Evolutionary conservation across 2,797 vertebrate species (phyloP).

Genomic region (Ctenopoma kingsleyae): DNA sequence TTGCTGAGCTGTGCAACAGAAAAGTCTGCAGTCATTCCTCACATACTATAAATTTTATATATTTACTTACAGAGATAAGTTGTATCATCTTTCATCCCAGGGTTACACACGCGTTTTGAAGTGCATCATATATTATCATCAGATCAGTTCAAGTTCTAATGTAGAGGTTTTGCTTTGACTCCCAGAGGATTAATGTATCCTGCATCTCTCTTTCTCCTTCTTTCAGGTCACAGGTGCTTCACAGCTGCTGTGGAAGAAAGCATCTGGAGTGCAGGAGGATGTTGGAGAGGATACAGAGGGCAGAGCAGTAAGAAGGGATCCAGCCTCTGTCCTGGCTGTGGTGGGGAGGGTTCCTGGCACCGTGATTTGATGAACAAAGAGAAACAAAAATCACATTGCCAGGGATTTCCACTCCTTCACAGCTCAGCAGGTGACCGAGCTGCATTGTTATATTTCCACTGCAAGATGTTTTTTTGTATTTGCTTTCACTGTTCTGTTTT

Average conservation of each 20-base stretch:
- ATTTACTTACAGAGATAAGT: constrained; percentile 21
- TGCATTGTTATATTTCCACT: constrained; percentile 29
- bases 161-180: constrained; percentile 26
- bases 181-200: constrained; percentile 24
- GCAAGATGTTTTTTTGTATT: constrained; percentile 24
- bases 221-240: constrained; percentile 72
- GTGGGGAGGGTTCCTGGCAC: constrained; percentile 90
- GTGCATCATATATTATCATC: constrained; percentile 34
- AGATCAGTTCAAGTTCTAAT: constrained; percentile 16
- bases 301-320: constrained; percentile 33
- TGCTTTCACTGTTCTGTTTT: constrained; percentile 1
- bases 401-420: constrained; percentile 90
- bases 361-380: constrained; percentile 89
- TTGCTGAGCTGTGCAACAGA: constrained; percentile 55
- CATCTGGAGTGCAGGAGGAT: constrained; percentile 55
- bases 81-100: constrained; percentile 35
- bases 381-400: constrained; percentile 91
- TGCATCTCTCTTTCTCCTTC: constrained; percentile 42
- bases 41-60: constrained; percentile 29
- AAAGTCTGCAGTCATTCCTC: constrained; percentile 59
- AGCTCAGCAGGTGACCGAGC: constrained; percentile 71
- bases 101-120: constrained; percentile 18
- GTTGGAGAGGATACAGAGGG: constrained; percentile 32
- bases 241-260: constrained; percentile 65
- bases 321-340: constrained; percentile 72